phyloP scores from a whole-genome alignment of 2,888 invertebrate genomes.

The Erebia ligea region DNA sequence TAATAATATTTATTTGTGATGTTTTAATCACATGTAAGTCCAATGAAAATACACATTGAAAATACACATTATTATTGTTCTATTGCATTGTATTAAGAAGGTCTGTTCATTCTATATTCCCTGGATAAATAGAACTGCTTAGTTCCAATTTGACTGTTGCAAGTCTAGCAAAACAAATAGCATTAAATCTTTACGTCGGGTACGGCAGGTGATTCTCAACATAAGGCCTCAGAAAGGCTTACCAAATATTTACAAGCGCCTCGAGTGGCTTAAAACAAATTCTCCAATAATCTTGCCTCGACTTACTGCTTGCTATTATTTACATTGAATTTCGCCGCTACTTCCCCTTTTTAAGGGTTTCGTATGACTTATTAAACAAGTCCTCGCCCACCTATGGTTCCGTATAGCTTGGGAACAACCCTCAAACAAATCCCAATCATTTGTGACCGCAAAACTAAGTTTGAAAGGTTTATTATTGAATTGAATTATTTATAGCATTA shows the following conservation, averaged over 20 bases:
- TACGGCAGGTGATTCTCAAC: slow-evolving; percentile 64
- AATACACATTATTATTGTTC: not conserved
- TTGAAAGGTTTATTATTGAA: too few species aligned
- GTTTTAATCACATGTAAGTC: too few species aligned
- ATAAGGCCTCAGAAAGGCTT: slow-evolving; percentile 68
- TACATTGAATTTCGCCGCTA: slow-evolving; percentile 73
- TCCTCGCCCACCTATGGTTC: too few species aligned
- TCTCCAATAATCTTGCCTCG: slow-evolving; percentile 76
- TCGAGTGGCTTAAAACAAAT: slow-evolving; percentile 82
- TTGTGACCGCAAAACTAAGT: too few species aligned
- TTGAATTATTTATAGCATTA: too few species aligned
- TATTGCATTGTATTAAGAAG: slow-evolving; percentile 12
- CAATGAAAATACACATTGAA: too few species aligned
- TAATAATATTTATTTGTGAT: too few species aligned
- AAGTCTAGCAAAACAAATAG: slow-evolving; percentile 58
- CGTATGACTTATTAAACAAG: slow-evolving; percentile 29
- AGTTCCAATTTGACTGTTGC: slow-evolving; percentile 37
- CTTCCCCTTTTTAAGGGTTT: slow-evolving; percentile 50
- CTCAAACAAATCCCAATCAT: too few species aligned
- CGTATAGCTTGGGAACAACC: too few species aligned
- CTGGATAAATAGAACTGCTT: slow-evolving; percentile 36
- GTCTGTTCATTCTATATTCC: slow-evolving; percentile 21
- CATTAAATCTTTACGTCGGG: slow-evolving; percentile 60
- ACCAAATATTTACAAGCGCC: slow-evolving; percentile 79
- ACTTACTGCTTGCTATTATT: slow-evolving; percentile 73